Conservation (phyloP, 2,888 invertebrate genomes). For the Tryphoninae sp. region DNA sequence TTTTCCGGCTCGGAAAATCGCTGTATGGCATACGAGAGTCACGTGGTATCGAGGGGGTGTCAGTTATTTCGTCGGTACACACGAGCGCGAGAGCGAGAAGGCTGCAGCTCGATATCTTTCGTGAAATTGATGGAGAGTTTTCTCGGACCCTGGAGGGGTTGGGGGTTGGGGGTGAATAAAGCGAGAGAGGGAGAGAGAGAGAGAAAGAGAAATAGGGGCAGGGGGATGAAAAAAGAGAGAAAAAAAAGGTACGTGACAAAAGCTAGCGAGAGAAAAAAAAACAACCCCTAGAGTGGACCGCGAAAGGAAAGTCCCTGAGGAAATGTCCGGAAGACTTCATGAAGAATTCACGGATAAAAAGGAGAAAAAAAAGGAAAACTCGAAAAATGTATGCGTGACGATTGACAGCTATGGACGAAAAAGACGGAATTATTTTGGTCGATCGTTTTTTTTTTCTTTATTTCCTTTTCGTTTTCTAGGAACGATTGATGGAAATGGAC, state of each 20-base stretch:
- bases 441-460: neutral
- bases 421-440: slow-evolving; percentile 50
- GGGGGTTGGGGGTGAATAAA: slow-evolving; percentile 5
- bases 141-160: slow-evolving; percentile 11
- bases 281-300: neutral
- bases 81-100: slow-evolving; percentile 1
- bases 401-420: slow-evolving; percentile 35
- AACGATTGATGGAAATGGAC: slow-evolving; percentile 33
- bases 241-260: slow-evolving; percentile 13
- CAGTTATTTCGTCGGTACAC: slow-evolving; percentile 30
- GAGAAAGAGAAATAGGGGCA: neutral
- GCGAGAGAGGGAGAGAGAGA: neutral
- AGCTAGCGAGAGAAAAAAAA: neutral
- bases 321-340: slow-evolving; percentile 25
- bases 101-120: slow-evolving; percentile 12
- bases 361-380: neutral
- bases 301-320: slow-evolving; percentile 40
- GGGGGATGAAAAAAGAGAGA: neutral
- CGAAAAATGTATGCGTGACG: slow-evolving; percentile 26
- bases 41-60: neutral
- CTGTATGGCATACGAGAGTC: neutral
- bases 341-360: slow-evolving; percentile 39
- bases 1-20: neutral
- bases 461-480: slow-evolving; percentile 13
- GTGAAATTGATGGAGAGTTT: slow-evolving; percentile 54